Conservation (phyloP, 2,888 invertebrate species). For the Chrysina gloriosa region DNA sequence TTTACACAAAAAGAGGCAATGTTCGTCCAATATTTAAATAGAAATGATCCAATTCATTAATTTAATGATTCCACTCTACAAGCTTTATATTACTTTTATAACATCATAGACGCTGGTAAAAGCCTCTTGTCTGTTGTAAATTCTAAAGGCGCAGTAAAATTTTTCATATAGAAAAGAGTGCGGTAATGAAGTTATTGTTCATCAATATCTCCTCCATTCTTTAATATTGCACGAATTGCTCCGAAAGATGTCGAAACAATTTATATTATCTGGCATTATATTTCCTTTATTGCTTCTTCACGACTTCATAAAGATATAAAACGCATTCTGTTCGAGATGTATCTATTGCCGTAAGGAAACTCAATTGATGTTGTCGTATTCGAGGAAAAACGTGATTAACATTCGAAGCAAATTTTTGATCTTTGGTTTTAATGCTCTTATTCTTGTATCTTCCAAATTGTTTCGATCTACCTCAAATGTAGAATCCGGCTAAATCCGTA, state of each 20-base stretch:
- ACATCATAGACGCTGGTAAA: background rate
- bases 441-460: no score
- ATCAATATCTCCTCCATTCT: constrained; percentile 26
- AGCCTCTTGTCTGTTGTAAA: background rate
- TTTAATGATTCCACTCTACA: no score
- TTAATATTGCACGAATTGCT: constrained; percentile 46
- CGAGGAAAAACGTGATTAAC: constrained; percentile 29
- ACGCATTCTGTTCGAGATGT: constrained; percentile 5
- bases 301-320: constrained; percentile 33
- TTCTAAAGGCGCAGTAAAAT: background rate
- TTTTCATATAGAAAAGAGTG: constrained; percentile 33
- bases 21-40: no score
- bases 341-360: constrained; percentile 15
- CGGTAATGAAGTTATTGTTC: constrained; percentile 47
- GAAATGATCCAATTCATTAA: no score
- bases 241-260: constrained; percentile 47
- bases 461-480: no score
- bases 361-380: constrained; percentile 36
- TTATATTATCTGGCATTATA: constrained; percentile 46
- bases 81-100: no score
- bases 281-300: constrained; percentile 41
- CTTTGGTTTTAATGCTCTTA: constrained; percentile 26
- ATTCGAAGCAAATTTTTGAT: constrained; percentile 22
- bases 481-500: no score
- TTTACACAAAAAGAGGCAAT: no score